Evolutionary conservation across 2,113 vertebrate genomes (phyloP).

Genomic region (Microtus richardsoni): DNA sequence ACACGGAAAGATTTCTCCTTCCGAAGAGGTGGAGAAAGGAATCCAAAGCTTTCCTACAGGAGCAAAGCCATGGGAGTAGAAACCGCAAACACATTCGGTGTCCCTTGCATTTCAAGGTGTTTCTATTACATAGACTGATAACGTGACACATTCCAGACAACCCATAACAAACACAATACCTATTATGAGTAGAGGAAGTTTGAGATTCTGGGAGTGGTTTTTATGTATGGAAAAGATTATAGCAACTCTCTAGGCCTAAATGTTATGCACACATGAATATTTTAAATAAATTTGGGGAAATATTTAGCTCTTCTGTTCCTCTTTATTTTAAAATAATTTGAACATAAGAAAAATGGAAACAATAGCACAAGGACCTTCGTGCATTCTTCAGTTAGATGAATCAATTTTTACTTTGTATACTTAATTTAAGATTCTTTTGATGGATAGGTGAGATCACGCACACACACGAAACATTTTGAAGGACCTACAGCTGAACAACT

Average conservation of each 20-base stretch:
- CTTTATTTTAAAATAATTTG: conserved; percentile 21
- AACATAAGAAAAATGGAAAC: background rate
- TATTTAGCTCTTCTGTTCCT: background rate
- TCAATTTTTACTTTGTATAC: background rate
- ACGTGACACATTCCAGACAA: background rate
- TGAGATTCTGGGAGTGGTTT: background rate
- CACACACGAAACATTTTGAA: background rate
- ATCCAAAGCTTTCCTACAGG: background rate
- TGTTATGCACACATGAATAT: background rate
- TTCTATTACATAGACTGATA: background rate
- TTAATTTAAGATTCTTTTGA: background rate
- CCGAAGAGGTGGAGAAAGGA: conserved; percentile 40
- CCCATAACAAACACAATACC: background rate
- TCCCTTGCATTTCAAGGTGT: background rate
- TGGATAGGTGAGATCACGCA: background rate
- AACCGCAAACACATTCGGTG: background rate
- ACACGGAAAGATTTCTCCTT: conserved; percentile 29
- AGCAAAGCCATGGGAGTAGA: background rate
- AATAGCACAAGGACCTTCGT: background rate
- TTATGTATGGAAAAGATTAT: background rate
- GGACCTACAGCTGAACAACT: background rate
- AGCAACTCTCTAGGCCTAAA: background rate
- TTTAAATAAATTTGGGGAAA: background rate
- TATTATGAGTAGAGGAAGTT: background rate
- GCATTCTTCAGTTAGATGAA: background rate